Conservation (phyloP, 2,888 invertebrate species). For the Nomada hirtipes region DNA sequence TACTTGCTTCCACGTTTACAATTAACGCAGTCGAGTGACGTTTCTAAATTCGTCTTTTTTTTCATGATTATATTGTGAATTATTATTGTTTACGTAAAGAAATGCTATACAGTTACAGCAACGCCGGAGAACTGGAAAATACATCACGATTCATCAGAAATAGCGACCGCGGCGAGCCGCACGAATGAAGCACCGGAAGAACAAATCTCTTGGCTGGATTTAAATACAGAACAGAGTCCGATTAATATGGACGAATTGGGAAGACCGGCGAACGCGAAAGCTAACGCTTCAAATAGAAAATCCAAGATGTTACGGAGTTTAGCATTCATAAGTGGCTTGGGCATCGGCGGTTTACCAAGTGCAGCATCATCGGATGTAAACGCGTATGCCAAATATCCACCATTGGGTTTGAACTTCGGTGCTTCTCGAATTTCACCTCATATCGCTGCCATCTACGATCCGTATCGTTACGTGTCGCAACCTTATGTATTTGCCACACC, state of each 20-base stretch:
- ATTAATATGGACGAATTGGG: slow-evolving; percentile 5
- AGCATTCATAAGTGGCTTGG: slow-evolving; percentile 77
- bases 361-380: slow-evolving; percentile 54
- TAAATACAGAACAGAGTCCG: slow-evolving; percentile 1
- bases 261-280: neutral
- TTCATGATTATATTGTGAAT: neutral
- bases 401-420: slow-evolving; percentile 56
- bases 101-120: slow-evolving; percentile 20
- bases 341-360: slow-evolving; percentile 67
- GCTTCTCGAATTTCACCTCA: slow-evolving; percentile 67
- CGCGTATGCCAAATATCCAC: slow-evolving; percentile 37
- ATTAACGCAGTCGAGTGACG: neutral
- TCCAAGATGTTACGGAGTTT: slow-evolving; percentile 75
- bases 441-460: slow-evolving; percentile 75
- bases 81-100: slow-evolving; percentile 30
- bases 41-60: too few relatives aligned
- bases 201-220: neutral
- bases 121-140: neutral
- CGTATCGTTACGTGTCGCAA: slow-evolving; percentile 65
- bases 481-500: slow-evolving; percentile 62
- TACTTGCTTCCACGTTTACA: slow-evolving; percentile 5
- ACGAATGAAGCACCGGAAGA: neutral
- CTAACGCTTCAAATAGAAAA: slow-evolving; percentile 47
- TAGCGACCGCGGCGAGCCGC: neutral
- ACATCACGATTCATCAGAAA: neutral